phyloP scores from a whole-genome alignment of 2,113 vertebrate genomes.

The Hemiprocne comata region DNA sequence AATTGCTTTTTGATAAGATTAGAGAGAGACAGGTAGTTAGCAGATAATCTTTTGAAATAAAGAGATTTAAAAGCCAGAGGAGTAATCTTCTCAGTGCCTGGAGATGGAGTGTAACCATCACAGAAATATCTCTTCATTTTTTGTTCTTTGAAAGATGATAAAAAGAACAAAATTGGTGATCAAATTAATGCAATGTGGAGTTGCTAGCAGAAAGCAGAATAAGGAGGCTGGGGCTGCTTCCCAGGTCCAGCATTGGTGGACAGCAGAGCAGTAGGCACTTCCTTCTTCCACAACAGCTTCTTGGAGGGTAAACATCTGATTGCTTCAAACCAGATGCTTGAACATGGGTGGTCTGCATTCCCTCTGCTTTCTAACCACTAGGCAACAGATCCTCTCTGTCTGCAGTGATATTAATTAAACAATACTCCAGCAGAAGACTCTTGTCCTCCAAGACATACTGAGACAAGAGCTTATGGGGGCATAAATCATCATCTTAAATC shows the following conservation, averaged over 20 bases:
- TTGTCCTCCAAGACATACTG: background rate
- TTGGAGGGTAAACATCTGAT: background rate
- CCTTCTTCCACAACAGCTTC: background rate
- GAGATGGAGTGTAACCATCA: background rate
- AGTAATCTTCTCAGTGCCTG: background rate
- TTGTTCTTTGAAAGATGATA: background rate
- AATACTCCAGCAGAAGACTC: background rate
- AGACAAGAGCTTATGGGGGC: background rate
- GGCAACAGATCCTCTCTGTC: background rate
- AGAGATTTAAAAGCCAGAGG: background rate
- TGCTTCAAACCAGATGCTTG: background rate
- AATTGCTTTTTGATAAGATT: constrained; percentile 19
- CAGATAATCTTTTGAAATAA: constrained; percentile 12
- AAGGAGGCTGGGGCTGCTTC: background rate
- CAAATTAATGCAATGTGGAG: background rate
- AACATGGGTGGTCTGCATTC: background rate
- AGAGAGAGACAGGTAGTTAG: background rate
- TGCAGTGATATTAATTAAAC: background rate
- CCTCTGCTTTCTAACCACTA: background rate
- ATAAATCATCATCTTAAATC: constrained; percentile 30
- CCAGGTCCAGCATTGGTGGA: background rate
- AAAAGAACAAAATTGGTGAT: background rate
- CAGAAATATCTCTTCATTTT: background rate
- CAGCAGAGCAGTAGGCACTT: background rate
- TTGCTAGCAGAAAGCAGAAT: background rate